Evolutionary conservation across 2,888 invertebrate species (phyloP).

Genomic region (Ommatoiulus sabulosus): DNA sequence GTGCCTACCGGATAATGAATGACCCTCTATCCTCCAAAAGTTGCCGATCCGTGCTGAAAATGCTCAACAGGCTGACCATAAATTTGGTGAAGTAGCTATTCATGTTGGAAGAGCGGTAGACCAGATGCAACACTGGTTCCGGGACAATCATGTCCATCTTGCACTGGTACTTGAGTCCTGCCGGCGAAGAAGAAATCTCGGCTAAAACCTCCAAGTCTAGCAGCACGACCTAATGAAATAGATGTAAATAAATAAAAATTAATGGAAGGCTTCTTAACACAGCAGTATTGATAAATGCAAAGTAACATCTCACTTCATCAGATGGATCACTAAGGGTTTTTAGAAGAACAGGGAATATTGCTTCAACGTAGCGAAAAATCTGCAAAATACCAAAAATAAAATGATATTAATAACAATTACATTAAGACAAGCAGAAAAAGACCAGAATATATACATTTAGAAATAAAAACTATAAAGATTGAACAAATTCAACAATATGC

Average conservation of each 20-base stretch:
- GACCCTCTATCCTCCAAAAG: constrained; percentile 92
- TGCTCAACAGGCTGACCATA: constrained; percentile 82
- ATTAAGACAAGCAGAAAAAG: background rate
- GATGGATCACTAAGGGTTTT: constrained; percentile 88
- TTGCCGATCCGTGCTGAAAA: constrained; percentile 86
- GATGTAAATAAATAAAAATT: background rate
- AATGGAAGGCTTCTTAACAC: background rate
- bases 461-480: constrained; percentile 56
- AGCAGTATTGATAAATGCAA: background rate
- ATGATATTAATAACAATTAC: background rate
- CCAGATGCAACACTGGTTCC: constrained; percentile 59
- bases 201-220: constrained; percentile 93
- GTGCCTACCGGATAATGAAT: constrained; percentile 87
- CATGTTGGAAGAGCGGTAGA: constrained; percentile 60
- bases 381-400: constrained; percentile 63
- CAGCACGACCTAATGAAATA: constrained; percentile 77
- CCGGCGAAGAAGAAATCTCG: constrained; percentile 71
- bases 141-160: constrained; percentile 61
- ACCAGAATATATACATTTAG: background rate
- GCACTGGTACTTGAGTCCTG: constrained; percentile 60
- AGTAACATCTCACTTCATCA: constrained; percentile 76
- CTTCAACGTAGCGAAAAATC: constrained; percentile 72
- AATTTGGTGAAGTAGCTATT: constrained; percentile 83
- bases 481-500: too few relatives aligned
- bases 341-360: constrained; percentile 77